Evolutionary conservation across 2,797 vertebrate genomes (phyloP), one percentile per base, ranked within the genome.

Genomic region (Botia kubotai): DNA sequence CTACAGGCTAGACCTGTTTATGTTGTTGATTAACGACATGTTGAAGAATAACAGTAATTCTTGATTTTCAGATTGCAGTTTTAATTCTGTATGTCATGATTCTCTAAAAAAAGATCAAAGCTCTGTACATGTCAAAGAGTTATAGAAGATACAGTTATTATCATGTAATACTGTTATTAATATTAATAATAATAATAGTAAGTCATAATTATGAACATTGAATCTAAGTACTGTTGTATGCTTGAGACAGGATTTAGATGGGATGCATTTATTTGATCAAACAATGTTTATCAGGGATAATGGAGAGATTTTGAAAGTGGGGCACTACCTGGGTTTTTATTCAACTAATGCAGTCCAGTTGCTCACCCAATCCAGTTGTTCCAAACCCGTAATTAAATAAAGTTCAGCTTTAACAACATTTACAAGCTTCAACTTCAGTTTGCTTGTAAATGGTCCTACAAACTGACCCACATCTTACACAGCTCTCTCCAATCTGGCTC

Each of bases 401-500:
- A 77, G 75, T 26, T 23, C 33, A 66, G 50, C 48, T 66, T 26
- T 26, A 26, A 26, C 23, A 26, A 26, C 23, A 26, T 26, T 26
- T 26, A 26, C 23, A 26, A 26, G 23, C 23, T 26, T 26, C 23
- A 26, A 26, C 23, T 26, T 26, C 36, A 39, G 67, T 63, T 17
- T 68, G 29, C 19, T 13, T 57, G 50, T 29, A 12, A 67, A 75
- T 75, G n/a, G 26, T 21, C 55, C 29, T 23, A 26, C 13, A 23
- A 57, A 26, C 50, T 57, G n/a, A 68, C 75, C 75, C 13, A 77
- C 29, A 21, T 75, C 12, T 66, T 43, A 39, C 6, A 68, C 52
- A 77, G 57, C 57, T 13, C 52, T 68, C 60, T 74, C 50, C 3
- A 17, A 57, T 77, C 75, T 69, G 75, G 75, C 65, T 77, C 72